phyloP scores from a whole-genome alignment of 2,888 invertebrate species.

The Volucella zonaria region DNA sequence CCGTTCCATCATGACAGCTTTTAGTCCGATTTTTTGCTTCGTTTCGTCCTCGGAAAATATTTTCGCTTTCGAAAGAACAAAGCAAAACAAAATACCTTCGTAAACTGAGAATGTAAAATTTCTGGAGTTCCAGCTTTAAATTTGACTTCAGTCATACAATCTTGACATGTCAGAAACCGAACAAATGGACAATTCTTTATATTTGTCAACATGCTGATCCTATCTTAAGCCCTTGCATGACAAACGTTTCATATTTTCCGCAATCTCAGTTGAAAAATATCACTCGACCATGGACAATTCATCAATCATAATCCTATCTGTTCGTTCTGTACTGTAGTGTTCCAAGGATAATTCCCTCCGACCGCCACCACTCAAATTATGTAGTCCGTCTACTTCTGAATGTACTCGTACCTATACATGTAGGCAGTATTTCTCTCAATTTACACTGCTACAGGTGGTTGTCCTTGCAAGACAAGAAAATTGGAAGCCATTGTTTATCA shows the following conservation, averaged over 20 bases:
- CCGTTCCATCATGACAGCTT: too few relatives aligned
- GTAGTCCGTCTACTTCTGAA: background rate
- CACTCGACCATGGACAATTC: background rate
- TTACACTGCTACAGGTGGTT: conserved; percentile 38
- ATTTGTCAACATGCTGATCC: conserved; percentile 5
- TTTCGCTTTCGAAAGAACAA: too few relatives aligned
- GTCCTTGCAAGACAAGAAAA: conserved; percentile 2
- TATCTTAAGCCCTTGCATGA: background rate
- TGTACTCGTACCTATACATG: background rate
- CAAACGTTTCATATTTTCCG: conserved; percentile 2
- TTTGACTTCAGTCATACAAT: too few relatives aligned
- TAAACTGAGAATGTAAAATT: too few relatives aligned
- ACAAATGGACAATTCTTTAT: background rate
- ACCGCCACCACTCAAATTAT: background rate
- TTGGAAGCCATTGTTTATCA: conserved; percentile 20
- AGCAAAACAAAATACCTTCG: too few relatives aligned
- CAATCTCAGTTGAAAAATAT: background rate
- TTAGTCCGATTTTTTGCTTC: too few relatives aligned
- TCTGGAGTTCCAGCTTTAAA: too few relatives aligned
- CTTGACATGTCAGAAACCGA: background rate
- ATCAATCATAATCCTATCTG: conserved; percentile 26
- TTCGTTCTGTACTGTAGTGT: background rate
- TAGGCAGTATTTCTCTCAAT: background rate
- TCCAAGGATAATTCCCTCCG: background rate
- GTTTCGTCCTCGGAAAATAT: too few relatives aligned